A percentile compares a stretch with the other conserved stretches of the same genome.
Evolutionary conservation across 1,140 invertebrate genomes (phyloP).

Genomic region (Brachystomella parvula): DNA sequence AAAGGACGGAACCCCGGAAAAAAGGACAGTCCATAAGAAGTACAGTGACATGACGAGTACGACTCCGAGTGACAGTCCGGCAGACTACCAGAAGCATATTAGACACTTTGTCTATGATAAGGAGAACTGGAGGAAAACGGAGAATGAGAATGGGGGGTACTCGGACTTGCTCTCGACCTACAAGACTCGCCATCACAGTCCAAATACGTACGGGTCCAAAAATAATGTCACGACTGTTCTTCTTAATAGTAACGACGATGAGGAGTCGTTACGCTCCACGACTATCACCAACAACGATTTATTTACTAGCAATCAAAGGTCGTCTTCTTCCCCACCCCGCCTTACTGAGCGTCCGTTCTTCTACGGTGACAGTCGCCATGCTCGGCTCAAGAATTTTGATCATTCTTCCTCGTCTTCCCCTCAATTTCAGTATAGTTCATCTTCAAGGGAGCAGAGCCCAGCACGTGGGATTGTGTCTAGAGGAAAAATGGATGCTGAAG

Average conservation of each 20-base stretch:
- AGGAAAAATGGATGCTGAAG: too few species aligned
- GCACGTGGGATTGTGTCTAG: neutral
- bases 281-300: slow-evolving; percentile 6
- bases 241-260: slow-evolving; percentile 34
- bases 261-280: slow-evolving; percentile 21
- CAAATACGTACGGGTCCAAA: slow-evolving; percentile 41
- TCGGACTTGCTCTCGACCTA: slow-evolving; percentile 53
- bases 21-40: slow-evolving; percentile 50
- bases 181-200: slow-evolving; percentile 25
- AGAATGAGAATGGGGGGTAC: slow-evolving; percentile 35
- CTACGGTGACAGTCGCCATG: neutral
- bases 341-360: neutral
- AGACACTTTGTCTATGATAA: slow-evolving; percentile 24
- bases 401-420: slow-evolving; percentile 1
- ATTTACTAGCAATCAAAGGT: neutral
- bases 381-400: neutral
- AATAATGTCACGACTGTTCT: slow-evolving; percentile 24
- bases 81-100: slow-evolving; percentile 48
- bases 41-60: neutral
- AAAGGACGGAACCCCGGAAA: slow-evolving; percentile 40
- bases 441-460: neutral
- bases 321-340: neutral
- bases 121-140: slow-evolving; percentile 41
- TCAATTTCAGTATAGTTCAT: slow-evolving; percentile 5
- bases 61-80: neutral